Conservation (phyloP, 2,113 vertebrate genomes). For the Carollia perspicillata region DNA sequence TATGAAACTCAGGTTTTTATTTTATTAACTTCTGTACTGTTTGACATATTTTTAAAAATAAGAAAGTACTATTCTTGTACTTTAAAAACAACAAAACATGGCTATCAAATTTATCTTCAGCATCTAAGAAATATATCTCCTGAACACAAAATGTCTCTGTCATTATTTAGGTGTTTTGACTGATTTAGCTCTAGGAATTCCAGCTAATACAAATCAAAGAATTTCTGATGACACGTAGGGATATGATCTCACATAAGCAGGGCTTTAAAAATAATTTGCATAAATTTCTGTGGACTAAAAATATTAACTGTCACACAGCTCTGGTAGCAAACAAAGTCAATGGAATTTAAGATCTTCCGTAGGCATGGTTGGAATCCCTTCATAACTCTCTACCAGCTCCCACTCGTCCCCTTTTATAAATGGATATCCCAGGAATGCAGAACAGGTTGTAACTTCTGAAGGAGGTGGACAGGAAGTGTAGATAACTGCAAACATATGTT, state of each 20-base stretch:
- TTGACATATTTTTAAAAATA: background rate
- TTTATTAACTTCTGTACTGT: background rate
- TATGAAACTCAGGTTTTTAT: background rate
- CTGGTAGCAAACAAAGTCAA: background rate
- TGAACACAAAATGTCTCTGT: slow-evolving; percentile 32
- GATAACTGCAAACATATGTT: background rate
- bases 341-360: slow-evolving; percentile 41
- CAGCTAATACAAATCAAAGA: slow-evolving; percentile 39
- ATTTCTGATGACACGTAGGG: slow-evolving; percentile 50
- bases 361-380: background rate
- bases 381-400: background rate
- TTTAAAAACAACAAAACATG: slow-evolving; percentile 39
- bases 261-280: slow-evolving; percentile 37
- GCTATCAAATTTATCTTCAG: background rate
- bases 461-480: background rate
- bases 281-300: slow-evolving; percentile 51
- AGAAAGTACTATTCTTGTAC: background rate
- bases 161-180: slow-evolving; percentile 22
- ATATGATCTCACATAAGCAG: background rate
- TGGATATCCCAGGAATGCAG: background rate
- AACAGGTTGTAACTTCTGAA: slow-evolving; percentile 16
- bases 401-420: background rate
- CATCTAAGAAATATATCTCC: background rate
- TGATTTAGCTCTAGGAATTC: slow-evolving; percentile 34
- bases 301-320: slow-evolving; percentile 41